Evolutionary conservation across 2,797 vertebrate genomes (phyloP).

Genomic region (Coccyzus lansbergi): DNA sequence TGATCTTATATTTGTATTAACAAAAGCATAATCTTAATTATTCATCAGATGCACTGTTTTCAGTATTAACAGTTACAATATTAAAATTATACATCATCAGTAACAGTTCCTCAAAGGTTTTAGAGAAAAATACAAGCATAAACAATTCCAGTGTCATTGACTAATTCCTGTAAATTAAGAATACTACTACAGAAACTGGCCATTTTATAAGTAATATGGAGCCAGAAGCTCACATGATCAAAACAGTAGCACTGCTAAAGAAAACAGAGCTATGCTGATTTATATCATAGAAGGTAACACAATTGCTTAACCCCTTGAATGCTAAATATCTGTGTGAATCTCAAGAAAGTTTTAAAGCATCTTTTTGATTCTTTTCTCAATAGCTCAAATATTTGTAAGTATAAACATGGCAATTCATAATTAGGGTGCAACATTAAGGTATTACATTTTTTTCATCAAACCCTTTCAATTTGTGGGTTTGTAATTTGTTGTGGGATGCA

Average conservation of each 20-base stretch:
- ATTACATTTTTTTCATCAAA: neutral
- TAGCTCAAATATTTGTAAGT: neutral
- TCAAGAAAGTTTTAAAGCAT: neutral
- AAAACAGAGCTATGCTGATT: neutral
- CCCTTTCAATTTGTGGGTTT: neutral
- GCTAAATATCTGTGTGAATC: neutral
- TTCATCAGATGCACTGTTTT: slow-evolving; percentile 7
- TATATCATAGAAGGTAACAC: neutral
- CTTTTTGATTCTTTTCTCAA: neutral
- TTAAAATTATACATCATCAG: slow-evolving; percentile 56
- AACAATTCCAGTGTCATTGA: slow-evolving; percentile 32
- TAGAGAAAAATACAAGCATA: slow-evolving; percentile 39
- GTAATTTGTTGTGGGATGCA: neutral
- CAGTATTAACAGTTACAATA: slow-evolving; percentile 59
- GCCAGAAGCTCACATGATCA: neutral
- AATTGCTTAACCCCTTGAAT: slow-evolving; percentile 20
- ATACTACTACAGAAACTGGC: slow-evolving; percentile 25
- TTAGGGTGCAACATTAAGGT: neutral
- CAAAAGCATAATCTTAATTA: slow-evolving; percentile 54
- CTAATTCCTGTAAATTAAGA: slow-evolving; percentile 32
- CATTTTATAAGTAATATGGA: slow-evolving; percentile 26
- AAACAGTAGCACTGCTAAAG: neutral
- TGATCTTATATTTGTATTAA: neutral
- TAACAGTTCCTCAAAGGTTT: slow-evolving; percentile 29
- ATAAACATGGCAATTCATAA: neutral